Conservation (phyloP, 2,797 vertebrate species). For the Hybognathus amarus region DNA sequence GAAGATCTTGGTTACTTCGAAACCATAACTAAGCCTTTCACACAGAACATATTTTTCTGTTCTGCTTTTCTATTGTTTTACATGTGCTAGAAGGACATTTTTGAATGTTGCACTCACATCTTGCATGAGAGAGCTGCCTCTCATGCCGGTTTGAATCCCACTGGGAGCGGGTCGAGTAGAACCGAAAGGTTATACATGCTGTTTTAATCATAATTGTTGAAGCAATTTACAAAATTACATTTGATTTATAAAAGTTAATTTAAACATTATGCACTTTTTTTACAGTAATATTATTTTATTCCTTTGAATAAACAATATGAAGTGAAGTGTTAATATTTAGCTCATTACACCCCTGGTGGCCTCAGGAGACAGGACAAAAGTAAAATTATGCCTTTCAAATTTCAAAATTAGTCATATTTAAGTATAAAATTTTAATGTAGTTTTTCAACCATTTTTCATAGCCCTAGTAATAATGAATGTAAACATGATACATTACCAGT, state of each 20-base stretch:
- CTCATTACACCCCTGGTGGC: not conserved
- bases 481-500: slow-evolving; percentile 76
- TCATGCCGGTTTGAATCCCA: too few relatives aligned
- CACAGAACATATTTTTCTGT: not conserved
- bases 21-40: not conserved
- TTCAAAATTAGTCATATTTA: too few relatives aligned
- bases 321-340: not conserved
- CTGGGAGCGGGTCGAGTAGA: too few relatives aligned
- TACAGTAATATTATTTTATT: not conserved
- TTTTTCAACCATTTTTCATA: not conserved
- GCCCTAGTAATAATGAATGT: not conserved
- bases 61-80: not conserved
- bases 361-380: not conserved
- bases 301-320: not conserved
- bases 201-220: too few relatives aligned
- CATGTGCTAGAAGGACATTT: too few relatives aligned
- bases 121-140: not conserved
- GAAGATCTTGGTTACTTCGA: not conserved
- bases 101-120: not conserved
- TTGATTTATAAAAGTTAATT: too few relatives aligned
- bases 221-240: too few relatives aligned
- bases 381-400: not conserved
- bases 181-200: too few relatives aligned
- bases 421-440: not conserved
- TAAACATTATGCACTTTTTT: not conserved